phyloP scores from a whole-genome alignment of 2,797 vertebrate genomes.

The Calcarius lapponicus region DNA sequence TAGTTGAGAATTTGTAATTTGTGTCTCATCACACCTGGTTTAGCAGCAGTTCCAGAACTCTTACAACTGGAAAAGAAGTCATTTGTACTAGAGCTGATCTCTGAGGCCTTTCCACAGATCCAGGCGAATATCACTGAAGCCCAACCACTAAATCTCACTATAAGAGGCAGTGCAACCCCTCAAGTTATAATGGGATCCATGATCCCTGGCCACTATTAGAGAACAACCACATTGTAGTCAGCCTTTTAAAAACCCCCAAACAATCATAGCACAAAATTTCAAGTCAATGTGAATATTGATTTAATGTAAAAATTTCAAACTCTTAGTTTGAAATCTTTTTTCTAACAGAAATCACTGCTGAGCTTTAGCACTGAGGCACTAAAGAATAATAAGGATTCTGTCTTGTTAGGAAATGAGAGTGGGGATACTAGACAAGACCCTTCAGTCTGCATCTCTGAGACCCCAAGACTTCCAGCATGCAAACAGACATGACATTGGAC shows the following conservation, averaged over 20 bases:
- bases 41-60: not conserved
- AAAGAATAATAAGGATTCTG: not conserved
- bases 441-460: not conserved
- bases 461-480: not conserved
- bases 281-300: not conserved
- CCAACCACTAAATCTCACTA: not conserved
- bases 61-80: not conserved
- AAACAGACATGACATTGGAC: not conserved
- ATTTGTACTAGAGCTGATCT: not conserved
- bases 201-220: not conserved
- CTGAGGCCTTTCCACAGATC: not conserved
- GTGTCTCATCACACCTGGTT: accelerated
- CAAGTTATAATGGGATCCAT: not conserved
- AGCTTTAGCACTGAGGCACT: not conserved
- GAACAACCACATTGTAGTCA: not conserved
- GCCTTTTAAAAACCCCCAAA: not conserved
- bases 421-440: not conserved
- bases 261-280: not conserved
- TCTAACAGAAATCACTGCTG: not conserved
- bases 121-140: not conserved
- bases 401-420: not conserved
- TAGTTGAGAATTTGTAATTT: not conserved
- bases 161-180: not conserved
- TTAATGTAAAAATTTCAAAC: not conserved
- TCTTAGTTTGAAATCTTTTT: too few relatives aligned